A percentile compares a stretch with the other conserved stretches of the same genome.
Conservation (phyloP, 2,888 invertebrate genomes). For the Andrena flavipes region DNA sequence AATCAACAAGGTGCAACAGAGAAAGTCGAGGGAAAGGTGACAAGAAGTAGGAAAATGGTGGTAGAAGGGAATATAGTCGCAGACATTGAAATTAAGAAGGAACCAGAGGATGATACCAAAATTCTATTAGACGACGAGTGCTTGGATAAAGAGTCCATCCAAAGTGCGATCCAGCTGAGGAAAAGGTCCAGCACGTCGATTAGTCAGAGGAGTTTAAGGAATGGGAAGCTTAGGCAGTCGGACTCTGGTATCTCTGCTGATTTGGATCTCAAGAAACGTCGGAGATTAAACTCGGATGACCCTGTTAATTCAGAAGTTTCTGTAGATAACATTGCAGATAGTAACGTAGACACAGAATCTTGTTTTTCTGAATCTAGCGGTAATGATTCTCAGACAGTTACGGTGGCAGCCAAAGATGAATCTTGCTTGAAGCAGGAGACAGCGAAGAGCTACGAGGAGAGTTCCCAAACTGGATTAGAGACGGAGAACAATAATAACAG, state of each 20-base stretch:
- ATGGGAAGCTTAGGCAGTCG: slow-evolving; percentile 88
- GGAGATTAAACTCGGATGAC: slow-evolving; percentile 77
- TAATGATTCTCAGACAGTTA: slow-evolving; percentile 65
- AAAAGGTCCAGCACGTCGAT: slow-evolving; percentile 70
- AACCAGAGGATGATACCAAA: slow-evolving; percentile 71
- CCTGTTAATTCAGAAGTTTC: slow-evolving; percentile 65
- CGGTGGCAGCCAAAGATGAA: slow-evolving; percentile 68
- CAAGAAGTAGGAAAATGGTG: slow-evolving; percentile 77
- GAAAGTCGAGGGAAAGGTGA: slow-evolving; percentile 74
- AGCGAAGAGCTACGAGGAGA: slow-evolving; percentile 68
- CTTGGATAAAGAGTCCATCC: slow-evolving; percentile 60
- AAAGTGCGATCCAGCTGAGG: slow-evolving; percentile 69
- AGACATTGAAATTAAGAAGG: slow-evolving; percentile 78
- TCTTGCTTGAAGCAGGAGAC: slow-evolving; percentile 65
- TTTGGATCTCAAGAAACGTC: slow-evolving; percentile 73
- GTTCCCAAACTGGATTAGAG: slow-evolving; percentile 69
- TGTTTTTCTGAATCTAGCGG: slow-evolving; percentile 75
- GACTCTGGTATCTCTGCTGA: slow-evolving; percentile 75
- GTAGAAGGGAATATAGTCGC: slow-evolving; percentile 68
- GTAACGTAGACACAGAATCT: slow-evolving; percentile 74
- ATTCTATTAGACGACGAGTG: slow-evolving; percentile 71
- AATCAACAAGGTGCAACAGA: slow-evolving; percentile 69
- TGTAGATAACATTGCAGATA: slow-evolving; percentile 69
- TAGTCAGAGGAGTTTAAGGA: slow-evolving; percentile 87
- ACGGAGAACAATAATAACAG: slow-evolving; percentile 82